phyloP scores from a whole-genome alignment of 2,888 invertebrate species.

The Sesamia inferens region DNA sequence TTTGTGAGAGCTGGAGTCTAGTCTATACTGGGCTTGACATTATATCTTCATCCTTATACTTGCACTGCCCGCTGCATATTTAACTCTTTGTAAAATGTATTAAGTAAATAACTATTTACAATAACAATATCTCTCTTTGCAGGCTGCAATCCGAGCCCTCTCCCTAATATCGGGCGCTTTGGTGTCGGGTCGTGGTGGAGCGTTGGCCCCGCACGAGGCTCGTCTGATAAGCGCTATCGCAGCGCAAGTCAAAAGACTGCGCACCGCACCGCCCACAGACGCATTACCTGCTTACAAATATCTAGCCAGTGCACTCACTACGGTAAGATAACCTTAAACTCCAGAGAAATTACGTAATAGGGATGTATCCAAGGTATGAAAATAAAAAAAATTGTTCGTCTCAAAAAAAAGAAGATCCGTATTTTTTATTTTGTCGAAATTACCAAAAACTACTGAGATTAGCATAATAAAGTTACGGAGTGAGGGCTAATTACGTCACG shows the following conservation, averaged over 20 bases:
- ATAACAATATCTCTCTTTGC: conserved; percentile 20
- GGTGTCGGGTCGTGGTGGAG: conserved; percentile 85
- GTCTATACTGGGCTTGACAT: too few relatives aligned
- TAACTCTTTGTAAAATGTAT: background rate
- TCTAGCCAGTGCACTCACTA: conserved; percentile 80
- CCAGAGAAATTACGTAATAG: too few relatives aligned
- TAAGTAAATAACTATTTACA: too few relatives aligned
- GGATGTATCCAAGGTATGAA: too few relatives aligned
- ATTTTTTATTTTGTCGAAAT: too few relatives aligned
- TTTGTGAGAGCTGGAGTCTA: too few relatives aligned
- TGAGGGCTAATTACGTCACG: too few relatives aligned
- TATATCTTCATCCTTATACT: too few relatives aligned
- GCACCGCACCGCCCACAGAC: conserved; percentile 71
- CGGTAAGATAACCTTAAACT: conserved; percentile 65
- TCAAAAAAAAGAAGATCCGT: too few relatives aligned
- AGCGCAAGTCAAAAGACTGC: conserved; percentile 91
- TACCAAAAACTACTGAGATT: too few relatives aligned
- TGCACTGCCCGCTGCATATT: background rate
- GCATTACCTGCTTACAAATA: conserved; percentile 85
- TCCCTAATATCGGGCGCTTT: conserved; percentile 93
- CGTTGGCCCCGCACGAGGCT: conserved; percentile 91
- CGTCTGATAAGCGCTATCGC: conserved; percentile 91
- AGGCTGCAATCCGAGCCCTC: conserved; percentile 90
- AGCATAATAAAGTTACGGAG: too few relatives aligned
- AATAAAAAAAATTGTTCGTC: too few relatives aligned